Evolutionary conservation across 2,797 vertebrate genomes (phyloP), one percentile per base, ranked within the genome.

Genomic region (Phalloptychus januarius): DNA sequence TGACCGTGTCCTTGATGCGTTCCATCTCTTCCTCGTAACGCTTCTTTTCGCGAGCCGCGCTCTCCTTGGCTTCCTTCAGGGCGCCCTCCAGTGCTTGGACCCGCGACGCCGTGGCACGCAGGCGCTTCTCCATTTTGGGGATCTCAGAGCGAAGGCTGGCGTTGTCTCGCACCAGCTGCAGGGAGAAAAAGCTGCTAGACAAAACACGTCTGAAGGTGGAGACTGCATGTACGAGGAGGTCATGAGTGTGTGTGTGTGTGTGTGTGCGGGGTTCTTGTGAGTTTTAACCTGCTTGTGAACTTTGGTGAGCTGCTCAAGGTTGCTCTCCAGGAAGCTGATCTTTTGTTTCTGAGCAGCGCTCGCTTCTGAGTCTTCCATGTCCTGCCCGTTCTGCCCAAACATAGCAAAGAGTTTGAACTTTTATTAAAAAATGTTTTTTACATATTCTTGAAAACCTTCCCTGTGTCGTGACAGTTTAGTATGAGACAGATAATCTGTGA

Each of bases 41-140:
- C 73, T 97, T 97, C 38, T 96, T 96, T 83, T 99, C 98, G 0
- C 96, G 96, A 36, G 96, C 97, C 3, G 98, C 97, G 0, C 96
- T 98, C 93, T 99, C 98, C 93, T 98, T 99, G 94, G 98, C 98
- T 92, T 99, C 98, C 91, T 97, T 98, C 87, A 99, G 94, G 0
- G 98, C 98, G 0, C 95, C 94, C 85, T 99, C 98, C 94, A 99
- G 94, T 86, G 97, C 97, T 91, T 97, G 98, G 79, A 99, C 96
- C 83, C 98, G 94, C 83, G 99, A 97, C 2, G 96, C 97, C 0
- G 97, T 99, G 80, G 97, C 97, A 77, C 97, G 93, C 74, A 99
- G 96, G 76, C 98, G 96, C 89, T 98, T 99, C 92, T 99, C 98
- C 93, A 99, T 92, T 91, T 99, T 99, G 5, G 98, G 98, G 91